A percentile compares a stretch with the other conserved stretches of the same genome.
Conservation (phyloP, 1,140 invertebrate species). For the Coelopa frigida region DNA sequence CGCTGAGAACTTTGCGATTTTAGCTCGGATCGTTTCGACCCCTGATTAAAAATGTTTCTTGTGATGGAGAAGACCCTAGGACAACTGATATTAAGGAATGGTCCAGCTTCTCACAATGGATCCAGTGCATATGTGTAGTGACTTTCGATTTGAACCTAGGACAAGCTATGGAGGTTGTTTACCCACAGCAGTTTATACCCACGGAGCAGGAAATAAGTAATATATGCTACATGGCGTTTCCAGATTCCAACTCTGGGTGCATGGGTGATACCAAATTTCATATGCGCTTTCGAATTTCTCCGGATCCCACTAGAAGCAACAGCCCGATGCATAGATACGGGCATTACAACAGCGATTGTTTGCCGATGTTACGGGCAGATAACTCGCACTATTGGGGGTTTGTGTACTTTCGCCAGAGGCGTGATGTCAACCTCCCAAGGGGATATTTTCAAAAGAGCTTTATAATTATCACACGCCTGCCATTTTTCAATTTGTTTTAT, state of each 20-base stretch:
- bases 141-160: constrained; percentile 98
- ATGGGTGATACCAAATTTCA: constrained; percentile 98
- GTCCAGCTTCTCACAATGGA: constrained; percentile 76
- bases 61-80: no score
- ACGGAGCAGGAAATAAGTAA: constrained; percentile 93
- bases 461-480: constrained; percentile 84
- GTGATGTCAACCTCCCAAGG: constrained; percentile 83
- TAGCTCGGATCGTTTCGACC: no score
- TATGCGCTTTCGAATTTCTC: constrained; percentile 58
- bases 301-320: constrained; percentile 8
- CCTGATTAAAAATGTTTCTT: no score
- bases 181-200: constrained; percentile 73
- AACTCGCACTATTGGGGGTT: constrained; percentile 87
- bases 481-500: constrained; percentile 89
- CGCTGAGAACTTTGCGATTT: no score
- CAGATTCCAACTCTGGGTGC: constrained; percentile 96
- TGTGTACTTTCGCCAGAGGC: constrained; percentile 97
- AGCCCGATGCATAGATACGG: constrained; percentile 7
- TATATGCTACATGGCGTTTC: constrained; percentile 97
- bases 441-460: constrained; percentile 99
- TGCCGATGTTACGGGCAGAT: constrained; percentile 66
- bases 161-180: constrained; percentile 74
- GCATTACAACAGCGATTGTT: constrained; percentile 66
- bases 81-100: no score
- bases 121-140: constrained; percentile 94